Evolutionary conservation across 2,888 invertebrate genomes (phyloP).

Genomic region (Agonum fuliginosum): DNA sequence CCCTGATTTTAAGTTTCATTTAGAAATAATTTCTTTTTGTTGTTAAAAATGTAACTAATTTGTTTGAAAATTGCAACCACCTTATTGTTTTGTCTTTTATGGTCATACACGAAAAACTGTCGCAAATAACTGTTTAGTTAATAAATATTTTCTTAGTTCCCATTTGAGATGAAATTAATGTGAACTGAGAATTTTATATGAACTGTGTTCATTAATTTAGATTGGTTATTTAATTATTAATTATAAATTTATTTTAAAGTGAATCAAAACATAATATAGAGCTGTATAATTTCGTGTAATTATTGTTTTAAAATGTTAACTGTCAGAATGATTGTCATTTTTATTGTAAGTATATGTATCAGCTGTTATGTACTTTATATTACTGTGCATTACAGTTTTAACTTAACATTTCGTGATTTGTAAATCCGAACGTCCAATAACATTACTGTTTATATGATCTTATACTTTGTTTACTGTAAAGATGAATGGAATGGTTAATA

Average conservation of each 20-base stretch:
- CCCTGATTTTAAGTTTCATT: too few relatives aligned
- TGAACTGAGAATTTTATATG: constrained; percentile 56
- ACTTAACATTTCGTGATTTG: constrained; percentile 58
- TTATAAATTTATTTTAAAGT: constrained; percentile 56
- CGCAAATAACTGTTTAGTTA: constrained; percentile 45
- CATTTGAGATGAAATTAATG: constrained; percentile 34
- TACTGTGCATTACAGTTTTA: constrained; percentile 48
- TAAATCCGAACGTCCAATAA: constrained; percentile 57
- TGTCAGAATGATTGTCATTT: constrained; percentile 50
- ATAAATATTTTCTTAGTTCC: constrained; percentile 53
- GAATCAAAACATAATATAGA: constrained; percentile 50
- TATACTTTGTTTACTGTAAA: constrained; percentile 59
- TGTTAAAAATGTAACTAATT: background rate
- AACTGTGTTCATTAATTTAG: constrained; percentile 60
- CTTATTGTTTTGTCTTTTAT: background rate
- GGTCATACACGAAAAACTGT: constrained; percentile 49
- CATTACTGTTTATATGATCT: constrained; percentile 58
- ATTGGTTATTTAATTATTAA: constrained; percentile 57
- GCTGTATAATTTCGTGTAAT: constrained; percentile 52
- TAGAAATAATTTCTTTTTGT: too few relatives aligned
- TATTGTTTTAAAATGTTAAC: constrained; percentile 56
- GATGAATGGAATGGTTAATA: constrained; percentile 57
- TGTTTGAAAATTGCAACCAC: too few relatives aligned
- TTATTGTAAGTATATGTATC: constrained; percentile 42
- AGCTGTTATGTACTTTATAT: constrained; percentile 44